Conservation (phyloP, 30 jellyfish, hydroid and myxozoan species). For the Aurelia aurita region DNA sequence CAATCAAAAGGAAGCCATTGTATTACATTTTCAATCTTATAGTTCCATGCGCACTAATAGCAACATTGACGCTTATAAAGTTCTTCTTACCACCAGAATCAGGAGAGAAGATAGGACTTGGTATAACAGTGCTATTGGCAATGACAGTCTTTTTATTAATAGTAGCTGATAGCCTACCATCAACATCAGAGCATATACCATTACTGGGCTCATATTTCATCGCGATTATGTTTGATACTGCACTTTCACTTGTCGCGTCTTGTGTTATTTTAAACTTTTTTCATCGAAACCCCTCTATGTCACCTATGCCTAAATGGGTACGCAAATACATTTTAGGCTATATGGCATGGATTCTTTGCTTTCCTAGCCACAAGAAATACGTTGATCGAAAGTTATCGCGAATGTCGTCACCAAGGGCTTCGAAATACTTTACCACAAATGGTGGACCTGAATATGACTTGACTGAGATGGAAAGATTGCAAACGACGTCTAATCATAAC, state of each 20-base stretch:
- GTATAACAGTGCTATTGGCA: slow-evolving; percentile 82
- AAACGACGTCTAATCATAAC: slow-evolving; percentile 43
- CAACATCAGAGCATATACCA: slow-evolving; percentile 86
- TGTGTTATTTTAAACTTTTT: slow-evolving; percentile 77
- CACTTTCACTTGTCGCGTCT: slow-evolving; percentile 83
- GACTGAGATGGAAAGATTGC: slow-evolving; percentile 70
- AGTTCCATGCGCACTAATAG: slow-evolving; percentile 82
- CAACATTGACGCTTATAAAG: slow-evolving; percentile 79
- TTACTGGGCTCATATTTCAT: slow-evolving; percentile 75
- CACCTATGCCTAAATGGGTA: slow-evolving; percentile 87
- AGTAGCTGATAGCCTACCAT: slow-evolving; percentile 86
- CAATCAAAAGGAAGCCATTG: slow-evolving; percentile 78
- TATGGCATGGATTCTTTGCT: slow-evolving; percentile 64
- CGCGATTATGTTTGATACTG: slow-evolving; percentile 88
- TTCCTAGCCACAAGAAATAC: slow-evolving; percentile 61
- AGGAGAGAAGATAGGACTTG: slow-evolving; percentile 86
- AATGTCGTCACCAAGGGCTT: slow-evolving; percentile 35
- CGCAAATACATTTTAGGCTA: slow-evolving; percentile 77
- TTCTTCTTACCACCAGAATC: slow-evolving; percentile 86
- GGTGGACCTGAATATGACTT: slow-evolving; percentile 70
- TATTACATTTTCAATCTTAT: slow-evolving; percentile 76
- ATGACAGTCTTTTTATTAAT: slow-evolving; percentile 81
- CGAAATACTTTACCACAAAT: slow-evolving; percentile 49
- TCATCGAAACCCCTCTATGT: slow-evolving; percentile 86
- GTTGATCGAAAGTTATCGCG: slow-evolving; percentile 31